Evolutionary conservation across 1,140 invertebrate genomes (phyloP).

Genomic region (Diorhabda sublineata): DNA sequence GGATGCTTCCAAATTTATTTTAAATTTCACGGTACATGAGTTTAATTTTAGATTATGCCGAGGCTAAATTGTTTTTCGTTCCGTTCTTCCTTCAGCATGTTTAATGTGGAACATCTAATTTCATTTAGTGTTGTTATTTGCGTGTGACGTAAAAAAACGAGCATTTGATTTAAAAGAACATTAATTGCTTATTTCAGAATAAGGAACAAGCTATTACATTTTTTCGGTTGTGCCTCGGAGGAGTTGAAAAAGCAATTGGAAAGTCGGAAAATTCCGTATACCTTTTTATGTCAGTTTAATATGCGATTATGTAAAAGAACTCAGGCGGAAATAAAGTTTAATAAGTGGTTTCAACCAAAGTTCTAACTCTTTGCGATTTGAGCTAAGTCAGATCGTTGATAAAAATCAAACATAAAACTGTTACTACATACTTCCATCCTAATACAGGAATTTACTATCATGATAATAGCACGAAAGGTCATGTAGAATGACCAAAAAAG

Average conservation of each 20-base stretch:
- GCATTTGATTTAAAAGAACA: slow-evolving; percentile 12
- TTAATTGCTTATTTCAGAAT: slow-evolving; percentile 8
- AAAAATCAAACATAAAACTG: too few relatives aligned
- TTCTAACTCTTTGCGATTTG: too few relatives aligned
- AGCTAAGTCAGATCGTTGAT: too few relatives aligned
- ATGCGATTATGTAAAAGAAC: neutral
- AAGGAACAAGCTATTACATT: slow-evolving; percentile 2
- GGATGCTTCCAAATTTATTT: slow-evolving; percentile 7
- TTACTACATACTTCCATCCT: too few relatives aligned
- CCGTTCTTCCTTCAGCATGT: slow-evolving; percentile 5
- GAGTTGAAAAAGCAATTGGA: neutral
- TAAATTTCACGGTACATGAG: slow-evolving; percentile 19
- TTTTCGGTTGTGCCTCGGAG: neutral
- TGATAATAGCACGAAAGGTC: too few relatives aligned
- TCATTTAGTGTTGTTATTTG: slow-evolving; percentile 9
- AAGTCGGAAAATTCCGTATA: neutral
- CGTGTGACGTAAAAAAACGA: slow-evolving; percentile 12
- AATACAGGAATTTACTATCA: too few relatives aligned
- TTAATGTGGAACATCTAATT: slow-evolving; percentile 8
- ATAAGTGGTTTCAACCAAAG: too few relatives aligned
- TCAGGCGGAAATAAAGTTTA: too few relatives aligned
- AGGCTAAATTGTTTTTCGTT: slow-evolving; percentile 17
- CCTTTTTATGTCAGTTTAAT: neutral
- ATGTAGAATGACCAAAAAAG: too few relatives aligned
- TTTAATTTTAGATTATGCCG: slow-evolving; percentile 18